phyloP scores from a whole-genome alignment of 2,888 invertebrate species.

The Pelosia muscerda region DNA sequence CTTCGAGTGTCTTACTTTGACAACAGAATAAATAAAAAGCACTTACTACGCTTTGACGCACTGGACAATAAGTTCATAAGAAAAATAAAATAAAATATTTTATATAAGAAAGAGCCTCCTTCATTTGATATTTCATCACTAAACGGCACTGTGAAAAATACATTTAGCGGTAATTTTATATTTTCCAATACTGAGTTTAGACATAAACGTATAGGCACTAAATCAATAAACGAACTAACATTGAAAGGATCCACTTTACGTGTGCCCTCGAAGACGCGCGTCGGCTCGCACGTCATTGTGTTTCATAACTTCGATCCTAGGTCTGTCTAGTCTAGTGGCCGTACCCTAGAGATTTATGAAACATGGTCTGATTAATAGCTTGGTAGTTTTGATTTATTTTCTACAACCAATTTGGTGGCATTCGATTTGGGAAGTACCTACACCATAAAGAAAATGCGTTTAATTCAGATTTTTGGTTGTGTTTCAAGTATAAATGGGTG shows the following conservation, averaged over 20 bases:
- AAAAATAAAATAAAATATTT: not conserved
- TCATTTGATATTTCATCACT: not conserved
- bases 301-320: not conserved
- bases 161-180: not conserved
- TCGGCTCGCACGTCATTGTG: not conserved
- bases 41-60: too few relatives aligned
- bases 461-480: not conserved
- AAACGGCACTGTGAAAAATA: not conserved
- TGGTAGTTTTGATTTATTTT: not conserved
- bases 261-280: not conserved
- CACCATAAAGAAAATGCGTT: too few relatives aligned
- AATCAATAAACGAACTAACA: conserved; percentile 9
- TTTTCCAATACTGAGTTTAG: not conserved
- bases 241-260: not conserved
- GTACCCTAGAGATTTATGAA: not conserved
- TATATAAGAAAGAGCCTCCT: too few relatives aligned
- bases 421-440: not conserved
- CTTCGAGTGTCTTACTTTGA: too few relatives aligned
- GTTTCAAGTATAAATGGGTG: not conserved
- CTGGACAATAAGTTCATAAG: too few relatives aligned
- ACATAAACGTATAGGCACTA: not conserved
- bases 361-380: not conserved
- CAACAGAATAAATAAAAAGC: too few relatives aligned
- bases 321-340: not conserved
- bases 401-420: not conserved